A percentile compares a stretch with the other conserved stretches of the same genome.
Conservation (phyloP, 2,888 invertebrate genomes). For the Agrypnus murinus region DNA sequence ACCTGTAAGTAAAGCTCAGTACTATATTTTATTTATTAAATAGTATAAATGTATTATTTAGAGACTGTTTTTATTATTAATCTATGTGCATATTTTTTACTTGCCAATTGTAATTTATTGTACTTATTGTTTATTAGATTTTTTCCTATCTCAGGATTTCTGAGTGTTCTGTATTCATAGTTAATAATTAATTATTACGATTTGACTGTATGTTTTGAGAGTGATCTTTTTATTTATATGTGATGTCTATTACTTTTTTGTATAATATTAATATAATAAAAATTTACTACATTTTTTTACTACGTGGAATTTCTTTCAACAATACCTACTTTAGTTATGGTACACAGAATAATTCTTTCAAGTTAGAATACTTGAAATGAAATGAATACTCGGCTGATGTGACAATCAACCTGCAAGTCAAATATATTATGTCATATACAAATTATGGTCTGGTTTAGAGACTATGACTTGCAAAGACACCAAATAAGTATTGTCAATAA, state of each 20-base stretch:
- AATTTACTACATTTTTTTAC: conserved; percentile 5
- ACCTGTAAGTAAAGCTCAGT: conserved; percentile 30
- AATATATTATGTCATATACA: too few species aligned
- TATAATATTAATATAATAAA: conserved; percentile 32
- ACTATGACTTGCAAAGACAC: too few species aligned
- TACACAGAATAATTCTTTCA: too few species aligned
- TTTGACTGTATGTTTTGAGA: conserved; percentile 26
- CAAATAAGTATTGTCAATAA: too few species aligned
- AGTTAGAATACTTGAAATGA: too few species aligned
- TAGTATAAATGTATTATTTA: conserved; percentile 35
- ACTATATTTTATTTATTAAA: conserved; percentile 31
- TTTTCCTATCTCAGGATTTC: conserved; percentile 11
- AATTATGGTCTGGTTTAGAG: too few species aligned
- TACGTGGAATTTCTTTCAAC: too few species aligned
- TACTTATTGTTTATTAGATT: conserved; percentile 35
- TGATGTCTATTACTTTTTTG: conserved; percentile 32
- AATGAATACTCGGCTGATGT: too few species aligned
- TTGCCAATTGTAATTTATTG: conserved; percentile 46
- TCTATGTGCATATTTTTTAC: conserved; percentile 40
- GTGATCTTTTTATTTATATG: conserved; percentile 29
- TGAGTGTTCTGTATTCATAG: conserved; percentile 10
- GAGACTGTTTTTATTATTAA: conserved; percentile 44
- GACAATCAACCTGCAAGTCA: too few species aligned
- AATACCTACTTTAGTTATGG: too few species aligned
- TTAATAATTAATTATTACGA: conserved; percentile 3